Percentiles rank a stretch among this genome's conserved stretches.
phyloP scores from a whole-genome alignment of 2,888 invertebrate genomes.

The Mythimna ferrago region DNA sequence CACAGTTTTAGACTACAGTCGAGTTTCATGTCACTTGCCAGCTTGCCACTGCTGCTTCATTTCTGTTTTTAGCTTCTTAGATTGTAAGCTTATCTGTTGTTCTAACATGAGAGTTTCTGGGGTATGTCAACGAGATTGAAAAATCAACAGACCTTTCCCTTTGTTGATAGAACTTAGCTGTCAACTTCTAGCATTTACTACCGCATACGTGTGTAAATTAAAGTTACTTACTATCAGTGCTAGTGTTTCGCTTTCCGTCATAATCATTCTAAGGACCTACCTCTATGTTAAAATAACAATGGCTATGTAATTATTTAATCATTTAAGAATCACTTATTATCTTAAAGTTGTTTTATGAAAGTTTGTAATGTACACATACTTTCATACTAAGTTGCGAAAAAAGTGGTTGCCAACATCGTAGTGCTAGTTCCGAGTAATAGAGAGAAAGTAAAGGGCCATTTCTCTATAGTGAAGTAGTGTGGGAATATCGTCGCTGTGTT shows the following conservation, averaged over 20 bases:
- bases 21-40: conserved; percentile 3
- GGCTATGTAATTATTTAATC: neutral
- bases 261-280: conserved; percentile 41
- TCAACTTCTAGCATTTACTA: conserved; percentile 32
- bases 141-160: conserved; percentile 49
- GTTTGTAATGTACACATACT: neutral
- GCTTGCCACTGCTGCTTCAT: conserved; percentile 14
- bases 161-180: conserved; percentile 29
- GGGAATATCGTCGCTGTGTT: conserved; percentile 57
- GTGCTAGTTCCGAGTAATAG: conserved; percentile 46
- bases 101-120: conserved; percentile 23
- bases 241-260: conserved; percentile 48
- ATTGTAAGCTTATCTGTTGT: conserved; percentile 40
- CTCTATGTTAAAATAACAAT: conserved; percentile 26
- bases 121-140: conserved; percentile 26
- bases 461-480: conserved; percentile 52
- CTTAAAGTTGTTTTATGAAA: neutral
- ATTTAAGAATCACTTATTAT: neutral
- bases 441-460: conserved; percentile 62
- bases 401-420: conserved; percentile 7
- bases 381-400: conserved; percentile 11
- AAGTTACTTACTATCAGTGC: conserved; percentile 37
- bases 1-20: conserved; percentile 2
- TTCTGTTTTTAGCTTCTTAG: conserved; percentile 38
- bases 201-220: conserved; percentile 38